Base-by-base conservation (phyloP, 1,140 invertebrate genomes). In the Cyclargus thomasi region DNA sequence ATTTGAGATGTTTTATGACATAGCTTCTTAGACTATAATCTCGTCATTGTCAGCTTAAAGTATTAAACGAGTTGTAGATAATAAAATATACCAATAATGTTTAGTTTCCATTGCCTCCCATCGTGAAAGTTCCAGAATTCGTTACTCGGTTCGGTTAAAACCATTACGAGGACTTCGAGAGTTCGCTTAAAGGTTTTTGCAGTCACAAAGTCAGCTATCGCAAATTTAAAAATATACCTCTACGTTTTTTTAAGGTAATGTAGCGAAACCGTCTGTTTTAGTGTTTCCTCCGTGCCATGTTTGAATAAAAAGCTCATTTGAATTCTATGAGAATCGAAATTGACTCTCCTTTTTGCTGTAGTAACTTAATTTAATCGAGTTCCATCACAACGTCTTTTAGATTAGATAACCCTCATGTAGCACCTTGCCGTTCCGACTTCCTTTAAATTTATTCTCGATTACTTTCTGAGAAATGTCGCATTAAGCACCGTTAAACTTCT, bases 221-320 rank as follows among this genome's bases (percentile, higher is more conserved):
- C 69, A 75, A 79, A 75, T 76, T 80, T 76, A 72, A 77, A 79
- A 79, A 82, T 75, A 77, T 79, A 80, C 73, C 70, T 78, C 65
- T 70, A 75, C 77, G 68, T 78, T 78, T 78, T 78, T 79, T 73
- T 66, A 77, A 75, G 64, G 79, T 81, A 80, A 79, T 78, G 79
- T 74, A 77, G 77, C 74, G 70, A 66, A 76, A 81, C 77, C 79
- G 70, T 85, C 79, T 81, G 80, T 82, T 85, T 88, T 80, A 87
- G 76, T 83, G 82, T 84, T 80, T 78, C 76, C 74, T 82, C 77
- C 78, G 77, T 71, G 77, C 73, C 78, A 73, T 79, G 77, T 90
- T 90, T 90, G 85, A 87, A 88, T 90, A 90, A 90, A 87, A 90
- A 83, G 78, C 82, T 88, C 85, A 87, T 90, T 90, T 90, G 83